Evolutionary conservation across 2,797 vertebrate genomes (phyloP).

Genomic region (Centropyge bicolor): DNA sequence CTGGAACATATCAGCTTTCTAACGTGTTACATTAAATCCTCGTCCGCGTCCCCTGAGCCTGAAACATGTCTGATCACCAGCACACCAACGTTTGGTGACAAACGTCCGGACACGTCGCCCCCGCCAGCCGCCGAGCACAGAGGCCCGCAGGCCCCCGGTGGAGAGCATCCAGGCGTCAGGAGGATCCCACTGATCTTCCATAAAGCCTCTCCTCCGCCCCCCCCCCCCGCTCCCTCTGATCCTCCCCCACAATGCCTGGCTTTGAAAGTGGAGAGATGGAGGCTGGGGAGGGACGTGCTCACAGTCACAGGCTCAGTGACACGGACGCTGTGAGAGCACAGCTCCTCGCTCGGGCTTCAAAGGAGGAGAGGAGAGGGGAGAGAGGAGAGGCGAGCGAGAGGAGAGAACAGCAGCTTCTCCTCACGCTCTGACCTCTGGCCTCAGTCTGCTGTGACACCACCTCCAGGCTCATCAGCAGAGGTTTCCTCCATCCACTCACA

Average conservation of each 20-base stretch:
- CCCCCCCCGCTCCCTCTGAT: constrained; percentile 49
- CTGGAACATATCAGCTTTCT: neutral
- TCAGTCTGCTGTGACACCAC: too few relatives aligned
- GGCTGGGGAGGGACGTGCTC: constrained; percentile 47
- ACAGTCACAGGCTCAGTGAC: constrained; percentile 65
- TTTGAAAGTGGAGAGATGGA: constrained; percentile 56
- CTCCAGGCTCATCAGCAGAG: neutral
- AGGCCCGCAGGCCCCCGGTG: constrained; percentile 23
- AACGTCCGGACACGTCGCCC: constrained; percentile 23
- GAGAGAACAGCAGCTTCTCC: neutral
- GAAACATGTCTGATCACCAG: constrained; percentile 28
- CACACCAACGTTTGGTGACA: constrained; percentile 17
- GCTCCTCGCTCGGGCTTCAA: constrained; percentile 52
- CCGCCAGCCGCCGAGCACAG: constrained; percentile 28
- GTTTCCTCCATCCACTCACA: neutral
- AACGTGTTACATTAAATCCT: neutral
- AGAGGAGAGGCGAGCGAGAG: neutral
- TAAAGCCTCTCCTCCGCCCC: constrained; percentile 43
- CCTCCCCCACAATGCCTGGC: constrained; percentile 50
- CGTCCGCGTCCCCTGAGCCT: neutral
- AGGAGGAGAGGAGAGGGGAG: constrained; percentile 26
- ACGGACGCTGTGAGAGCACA: constrained; percentile 54
- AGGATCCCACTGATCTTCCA: constrained; percentile 54
- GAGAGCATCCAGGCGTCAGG: constrained; percentile 42
- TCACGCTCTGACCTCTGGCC: neutral